Conservation (phyloP, 2,113 vertebrate species). For the Anolis sagrei region DNA sequence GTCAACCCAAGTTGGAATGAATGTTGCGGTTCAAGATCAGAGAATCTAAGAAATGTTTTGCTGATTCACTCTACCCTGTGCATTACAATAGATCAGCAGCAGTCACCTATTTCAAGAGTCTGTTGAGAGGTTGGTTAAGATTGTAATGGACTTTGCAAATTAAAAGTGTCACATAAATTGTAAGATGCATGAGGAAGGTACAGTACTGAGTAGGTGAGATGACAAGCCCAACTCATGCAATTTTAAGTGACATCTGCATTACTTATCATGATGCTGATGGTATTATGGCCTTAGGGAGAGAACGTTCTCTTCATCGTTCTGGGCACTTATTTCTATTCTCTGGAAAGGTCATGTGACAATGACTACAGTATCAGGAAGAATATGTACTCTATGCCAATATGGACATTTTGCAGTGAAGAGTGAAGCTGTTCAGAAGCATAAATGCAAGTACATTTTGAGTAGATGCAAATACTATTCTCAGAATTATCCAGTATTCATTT, state of each 20-base stretch:
- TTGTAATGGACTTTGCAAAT: background rate
- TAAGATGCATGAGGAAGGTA: background rate
- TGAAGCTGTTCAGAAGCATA: background rate
- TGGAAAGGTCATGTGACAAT: conserved; percentile 39
- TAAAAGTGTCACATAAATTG: background rate
- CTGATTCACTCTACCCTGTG: too few relatives aligned
- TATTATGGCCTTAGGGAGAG: conserved; percentile 18
- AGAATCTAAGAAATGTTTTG: too few relatives aligned
- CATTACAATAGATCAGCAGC: background rate
- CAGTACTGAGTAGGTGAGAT: background rate
- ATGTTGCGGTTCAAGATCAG: too few relatives aligned
- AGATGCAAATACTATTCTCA: background rate
- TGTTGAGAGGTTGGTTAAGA: background rate
- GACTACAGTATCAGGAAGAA: conserved; percentile 28
- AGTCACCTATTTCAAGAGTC: background rate
- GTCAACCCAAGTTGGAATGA: too few relatives aligned
- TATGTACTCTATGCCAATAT: conserved; percentile 16
- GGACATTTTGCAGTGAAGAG: background rate
- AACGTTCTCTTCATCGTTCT: conserved; percentile 5
- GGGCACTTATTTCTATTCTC: conserved; percentile 40
- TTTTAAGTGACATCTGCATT: conserved; percentile 24
- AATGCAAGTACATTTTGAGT: background rate
- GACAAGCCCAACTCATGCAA: conserved; percentile 14
- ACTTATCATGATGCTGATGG: conserved; percentile 22
- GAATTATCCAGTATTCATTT: background rate